Evolutionary conservation across 2,113 vertebrate species (phyloP).

Genomic region (Seriola rivoliana): DNA sequence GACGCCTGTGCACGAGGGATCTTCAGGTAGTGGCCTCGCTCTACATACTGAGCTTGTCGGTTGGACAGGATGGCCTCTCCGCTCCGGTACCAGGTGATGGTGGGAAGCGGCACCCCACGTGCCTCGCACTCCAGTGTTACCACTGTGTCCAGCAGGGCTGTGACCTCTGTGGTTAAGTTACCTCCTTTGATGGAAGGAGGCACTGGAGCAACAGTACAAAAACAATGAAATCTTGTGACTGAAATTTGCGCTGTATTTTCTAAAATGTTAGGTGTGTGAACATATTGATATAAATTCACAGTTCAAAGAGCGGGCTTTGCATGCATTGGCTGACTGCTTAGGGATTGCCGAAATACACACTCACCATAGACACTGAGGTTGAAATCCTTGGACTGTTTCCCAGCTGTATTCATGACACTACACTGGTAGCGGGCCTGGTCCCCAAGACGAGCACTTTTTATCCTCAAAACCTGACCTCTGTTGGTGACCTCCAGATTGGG

Average conservation of each 20-base stretch:
- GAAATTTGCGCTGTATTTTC: background rate
- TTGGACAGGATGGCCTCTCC: slow-evolving; percentile 84
- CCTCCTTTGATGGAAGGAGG: slow-evolving; percentile 94
- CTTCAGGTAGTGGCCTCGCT: slow-evolving; percentile 92
- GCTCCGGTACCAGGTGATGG: slow-evolving; percentile 91
- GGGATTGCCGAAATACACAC: slow-evolving; percentile 39
- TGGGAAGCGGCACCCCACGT: slow-evolving; percentile 91
- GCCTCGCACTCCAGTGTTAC: slow-evolving; percentile 92
- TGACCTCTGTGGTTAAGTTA: slow-evolving; percentile 89
- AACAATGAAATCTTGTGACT: background rate
- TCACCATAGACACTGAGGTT: slow-evolving; percentile 90
- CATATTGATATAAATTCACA: background rate
- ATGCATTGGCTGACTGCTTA: background rate
- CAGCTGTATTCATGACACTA: slow-evolving; percentile 89
- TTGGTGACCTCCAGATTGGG: slow-evolving; percentile 89
- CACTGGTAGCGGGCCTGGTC: slow-evolving; percentile 96
- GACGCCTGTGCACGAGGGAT: slow-evolving; percentile 88
- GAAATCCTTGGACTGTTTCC: slow-evolving; percentile 91
- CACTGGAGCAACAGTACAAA: slow-evolving; percentile 80
- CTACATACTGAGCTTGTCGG: slow-evolving; percentile 87
- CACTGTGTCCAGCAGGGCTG: slow-evolving; percentile 83
- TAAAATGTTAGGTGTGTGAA: background rate
- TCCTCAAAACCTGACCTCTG: slow-evolving; percentile 88
- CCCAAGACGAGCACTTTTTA: slow-evolving; percentile 88
- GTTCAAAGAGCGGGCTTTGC: background rate